phyloP scores from a whole-genome alignment of 2,888 invertebrate species.

The Stictocephala bisonia region DNA sequence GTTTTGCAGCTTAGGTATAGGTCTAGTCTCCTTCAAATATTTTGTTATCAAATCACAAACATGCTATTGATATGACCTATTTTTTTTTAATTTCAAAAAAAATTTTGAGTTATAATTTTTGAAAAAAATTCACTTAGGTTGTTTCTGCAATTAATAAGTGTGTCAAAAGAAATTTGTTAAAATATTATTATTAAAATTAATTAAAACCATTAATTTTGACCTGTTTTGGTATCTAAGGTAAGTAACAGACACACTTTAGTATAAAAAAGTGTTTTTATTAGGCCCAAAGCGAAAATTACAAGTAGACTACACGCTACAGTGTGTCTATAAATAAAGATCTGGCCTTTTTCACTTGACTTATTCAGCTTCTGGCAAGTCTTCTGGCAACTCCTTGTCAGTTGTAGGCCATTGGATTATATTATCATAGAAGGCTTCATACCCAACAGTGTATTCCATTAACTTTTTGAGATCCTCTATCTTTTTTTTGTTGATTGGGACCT shows the following conservation, averaged over 20 bases:
- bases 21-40: slow-evolving; percentile 16
- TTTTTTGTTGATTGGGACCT: slow-evolving; percentile 43
- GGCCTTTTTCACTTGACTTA: slow-evolving; percentile 8
- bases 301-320: too few relatives aligned
- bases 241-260: too few relatives aligned
- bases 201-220: too few relatives aligned
- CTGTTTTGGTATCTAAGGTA: too few relatives aligned
- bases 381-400: slow-evolving; percentile 32
- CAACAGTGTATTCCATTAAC: slow-evolving; percentile 40
- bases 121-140: too few relatives aligned
- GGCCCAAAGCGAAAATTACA: too few relatives aligned
- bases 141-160: too few relatives aligned
- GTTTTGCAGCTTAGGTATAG: slow-evolving; percentile 23
- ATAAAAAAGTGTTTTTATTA: too few relatives aligned
- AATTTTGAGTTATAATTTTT: too few relatives aligned
- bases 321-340: slow-evolving; percentile 15
- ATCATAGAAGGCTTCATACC: slow-evolving; percentile 47
- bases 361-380: slow-evolving; percentile 39
- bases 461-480: slow-evolving; percentile 46
- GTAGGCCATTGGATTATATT: slow-evolving; percentile 45
- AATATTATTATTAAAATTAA: too few relatives aligned
- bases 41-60: background rate
- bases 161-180: too few relatives aligned
- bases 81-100: too few relatives aligned
- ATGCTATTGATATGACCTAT: slow-evolving; percentile 8